These are phyloP conservation scores for Dasysyrphus tricinctus DNA, from an alignment of 2,888 invertebrate genomes.

Conservation along the genomic window DNA sequence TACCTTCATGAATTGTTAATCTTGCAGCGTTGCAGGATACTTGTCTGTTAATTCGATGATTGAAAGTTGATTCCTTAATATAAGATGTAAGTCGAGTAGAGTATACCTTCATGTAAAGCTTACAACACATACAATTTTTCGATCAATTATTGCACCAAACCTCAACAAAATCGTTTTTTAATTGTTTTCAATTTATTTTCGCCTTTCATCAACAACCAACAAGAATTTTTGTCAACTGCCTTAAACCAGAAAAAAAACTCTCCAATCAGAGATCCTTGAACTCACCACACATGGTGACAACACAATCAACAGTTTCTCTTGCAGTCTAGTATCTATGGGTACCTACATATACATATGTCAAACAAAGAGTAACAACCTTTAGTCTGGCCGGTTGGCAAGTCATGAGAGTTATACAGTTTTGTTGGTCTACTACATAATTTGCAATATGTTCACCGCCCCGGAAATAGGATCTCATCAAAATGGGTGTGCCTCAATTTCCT, in stretches of 20 bases:
- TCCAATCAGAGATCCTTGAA: conserved; percentile 22
- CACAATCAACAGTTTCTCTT: conserved; percentile 16
- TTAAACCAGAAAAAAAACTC: background rate
- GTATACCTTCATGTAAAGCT: too few species aligned
- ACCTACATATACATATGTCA: background rate
- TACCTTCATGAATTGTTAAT: background rate
- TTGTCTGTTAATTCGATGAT: background rate
- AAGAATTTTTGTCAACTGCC: background rate
- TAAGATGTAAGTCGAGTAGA: background rate
- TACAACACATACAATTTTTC: too few species aligned
- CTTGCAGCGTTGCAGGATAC: background rate
- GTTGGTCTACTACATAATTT: conserved; percentile 57
- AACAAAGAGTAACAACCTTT: conserved; percentile 45
- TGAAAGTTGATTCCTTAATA: background rate
- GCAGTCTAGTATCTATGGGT: background rate
- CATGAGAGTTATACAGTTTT: conserved; percentile 16
- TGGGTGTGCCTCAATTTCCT: conserved; percentile 76
- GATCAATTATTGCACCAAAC: too few species aligned
- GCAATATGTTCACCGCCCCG: conserved; percentile 73
- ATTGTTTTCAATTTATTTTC: background rate
- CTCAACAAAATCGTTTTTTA: background rate
- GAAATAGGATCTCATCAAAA: conserved; percentile 76
- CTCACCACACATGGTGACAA: conserved; percentile 12
- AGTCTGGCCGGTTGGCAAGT: conserved; percentile 13
- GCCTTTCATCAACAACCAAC: background rate